Evolutionary conservation across 2,113 vertebrate genomes (phyloP).

Genomic region (Semicossyphus pulcher): DNA sequence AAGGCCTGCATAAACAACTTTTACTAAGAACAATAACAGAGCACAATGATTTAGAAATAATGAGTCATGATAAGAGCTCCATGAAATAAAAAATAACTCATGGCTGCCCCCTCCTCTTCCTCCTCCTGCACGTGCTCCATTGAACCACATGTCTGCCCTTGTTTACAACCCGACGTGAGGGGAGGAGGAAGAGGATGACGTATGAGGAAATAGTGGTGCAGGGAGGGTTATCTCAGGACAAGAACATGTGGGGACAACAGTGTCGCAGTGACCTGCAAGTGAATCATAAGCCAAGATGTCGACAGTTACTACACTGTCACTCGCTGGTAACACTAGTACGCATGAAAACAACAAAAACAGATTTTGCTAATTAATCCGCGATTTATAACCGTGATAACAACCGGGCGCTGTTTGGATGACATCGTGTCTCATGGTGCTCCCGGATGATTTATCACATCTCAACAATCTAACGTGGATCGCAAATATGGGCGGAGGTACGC

Average conservation of each 20-base stretch:
- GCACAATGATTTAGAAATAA: conserved; percentile 28
- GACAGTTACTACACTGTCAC: neutral
- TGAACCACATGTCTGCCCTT: conserved; percentile 69
- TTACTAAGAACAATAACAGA: conserved; percentile 11
- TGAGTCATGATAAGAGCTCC: conserved; percentile 16
- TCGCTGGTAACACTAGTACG: neutral
- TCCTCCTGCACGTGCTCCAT: conserved; percentile 56
- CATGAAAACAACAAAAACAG: too few species aligned
- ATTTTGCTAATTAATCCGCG: too few species aligned
- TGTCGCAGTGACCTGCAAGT: conserved; percentile 74
- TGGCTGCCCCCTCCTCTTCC: conserved; percentile 1
- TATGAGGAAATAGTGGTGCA: conserved; percentile 64
- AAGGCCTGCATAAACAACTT: neutral
- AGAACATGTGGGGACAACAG: conserved; percentile 60
- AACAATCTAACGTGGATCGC: neutral
- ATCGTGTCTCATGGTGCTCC: neutral
- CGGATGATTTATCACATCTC: neutral
- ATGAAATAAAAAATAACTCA: neutral
- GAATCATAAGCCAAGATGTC: neutral
- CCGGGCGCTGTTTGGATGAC: neutral
- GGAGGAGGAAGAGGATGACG: conserved; percentile 57
- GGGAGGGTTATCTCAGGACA: conserved; percentile 58
- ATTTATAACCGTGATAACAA: neutral
- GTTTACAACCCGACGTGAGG: conserved; percentile 72
- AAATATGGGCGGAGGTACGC: conserved; percentile 34